Base-by-base conservation (phyloP, 1,140 invertebrate species). In the Reticulitermes speratus region DNA sequence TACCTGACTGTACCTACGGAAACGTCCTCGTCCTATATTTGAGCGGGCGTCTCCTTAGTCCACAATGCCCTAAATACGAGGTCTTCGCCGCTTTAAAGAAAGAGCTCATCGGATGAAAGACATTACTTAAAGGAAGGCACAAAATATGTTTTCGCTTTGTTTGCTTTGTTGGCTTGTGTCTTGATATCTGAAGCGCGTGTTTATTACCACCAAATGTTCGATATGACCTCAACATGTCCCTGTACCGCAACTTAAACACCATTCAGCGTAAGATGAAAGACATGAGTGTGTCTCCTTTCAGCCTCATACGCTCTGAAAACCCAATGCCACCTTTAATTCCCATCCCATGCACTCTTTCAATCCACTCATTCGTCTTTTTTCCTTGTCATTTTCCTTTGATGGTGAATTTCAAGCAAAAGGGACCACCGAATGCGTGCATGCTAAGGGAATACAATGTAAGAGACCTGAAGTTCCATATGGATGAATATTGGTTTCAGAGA, bases 301-400 rank as follows among this genome's bases (percentile, higher is more conserved):
- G 21, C 59, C 59, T 21, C 59, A 2, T 6, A 65, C 59, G 6
- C 59, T n/a, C 45, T 48, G 45, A 48, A 48, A 48, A 38, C 1
- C 9, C 19, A 82, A 2, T 19, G 19, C 44, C 82, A 1, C 32
- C 52, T 21, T 55, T 55, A 55, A 30, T 30, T 11, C 25, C 65
- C 8, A 75, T 6, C 65, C 65, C 65, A 30, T 16, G 65, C 7
- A 25, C 65, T 30, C 65, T 75, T 75, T 75, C 65, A 75, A 75
- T 75, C n/a, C n/a, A 7, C 25, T 30, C 65, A 75, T 75, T 30
- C 65, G n/a, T 75, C 65, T 75, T 75, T 30, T 69, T 12, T 30
- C 65, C 65, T n/a, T 75, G 65, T 75, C 65, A 75, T 25, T 75
- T 75, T 30, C n/a, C n/a, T 75, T 75, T 75, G 65, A 75, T 75